Conservation (phyloP, 92 coral and sea anemone species). For the Nematostella vectensis region DNA sequence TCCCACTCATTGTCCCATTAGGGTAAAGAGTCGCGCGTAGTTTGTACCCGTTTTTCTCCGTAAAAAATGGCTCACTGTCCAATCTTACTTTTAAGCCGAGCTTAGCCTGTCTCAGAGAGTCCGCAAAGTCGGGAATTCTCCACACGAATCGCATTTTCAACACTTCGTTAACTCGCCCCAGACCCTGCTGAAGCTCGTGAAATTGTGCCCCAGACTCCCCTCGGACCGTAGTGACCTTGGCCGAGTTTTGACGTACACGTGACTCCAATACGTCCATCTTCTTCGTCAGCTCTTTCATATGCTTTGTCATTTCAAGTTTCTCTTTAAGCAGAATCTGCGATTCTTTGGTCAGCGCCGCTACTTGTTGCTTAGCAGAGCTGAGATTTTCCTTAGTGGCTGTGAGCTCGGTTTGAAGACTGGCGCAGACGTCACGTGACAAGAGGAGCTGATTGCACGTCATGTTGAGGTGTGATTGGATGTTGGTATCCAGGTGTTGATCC, state of each 20-base stretch:
- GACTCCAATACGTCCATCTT: background rate
- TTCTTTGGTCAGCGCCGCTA: background rate
- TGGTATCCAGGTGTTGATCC: background rate
- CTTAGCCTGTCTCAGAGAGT: background rate
- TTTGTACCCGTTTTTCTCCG: constrained; percentile 15
- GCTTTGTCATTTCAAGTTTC: background rate
- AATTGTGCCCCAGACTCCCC: background rate
- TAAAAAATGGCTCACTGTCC: constrained; percentile 1
- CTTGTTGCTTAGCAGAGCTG: background rate
- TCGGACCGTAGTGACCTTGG: background rate
- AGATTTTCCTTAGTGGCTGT: background rate
- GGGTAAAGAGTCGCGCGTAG: background rate
- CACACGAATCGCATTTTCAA: background rate
- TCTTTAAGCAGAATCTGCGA: background rate
- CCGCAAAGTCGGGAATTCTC: background rate
- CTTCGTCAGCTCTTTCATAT: background rate
- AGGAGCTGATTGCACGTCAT: background rate
- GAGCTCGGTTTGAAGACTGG: background rate
- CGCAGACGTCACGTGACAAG: background rate
- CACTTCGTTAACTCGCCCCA: background rate
- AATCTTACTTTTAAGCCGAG: background rate
- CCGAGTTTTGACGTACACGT: background rate
- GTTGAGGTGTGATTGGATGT: background rate
- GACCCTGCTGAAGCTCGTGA: background rate
- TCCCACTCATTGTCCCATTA: background rate